phyloP scores from a whole-genome alignment of 2,113 vertebrate genomes.

The Cyanistes caeruleus region DNA sequence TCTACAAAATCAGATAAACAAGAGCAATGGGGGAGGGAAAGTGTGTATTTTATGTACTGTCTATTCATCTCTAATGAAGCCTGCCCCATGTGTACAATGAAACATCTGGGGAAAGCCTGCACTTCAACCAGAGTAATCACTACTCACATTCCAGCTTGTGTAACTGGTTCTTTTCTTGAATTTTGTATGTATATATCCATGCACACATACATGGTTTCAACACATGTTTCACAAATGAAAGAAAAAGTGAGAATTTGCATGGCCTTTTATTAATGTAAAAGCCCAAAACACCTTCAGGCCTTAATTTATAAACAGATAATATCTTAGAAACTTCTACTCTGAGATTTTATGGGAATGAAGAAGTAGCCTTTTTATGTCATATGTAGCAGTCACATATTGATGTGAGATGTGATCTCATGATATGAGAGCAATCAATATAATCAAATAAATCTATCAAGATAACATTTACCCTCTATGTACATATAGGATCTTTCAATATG shows the following conservation, averaged over 20 bases:
- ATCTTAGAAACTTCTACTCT: neutral
- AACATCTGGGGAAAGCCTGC: slow-evolving; percentile 24
- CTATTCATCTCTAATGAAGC: neutral
- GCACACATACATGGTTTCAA: neutral
- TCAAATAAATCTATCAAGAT: neutral
- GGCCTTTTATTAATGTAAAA: neutral
- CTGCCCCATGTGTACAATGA: neutral
- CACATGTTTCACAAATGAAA: neutral
- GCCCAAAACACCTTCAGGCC: neutral
- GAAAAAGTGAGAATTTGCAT: neutral
- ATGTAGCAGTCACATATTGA: neutral
- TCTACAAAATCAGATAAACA: slow-evolving; percentile 33
- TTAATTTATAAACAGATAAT: neutral
- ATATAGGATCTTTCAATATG: neutral
- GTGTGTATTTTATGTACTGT: neutral
- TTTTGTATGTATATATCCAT: neutral
- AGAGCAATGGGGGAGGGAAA: neutral
- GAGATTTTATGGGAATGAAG: neutral
- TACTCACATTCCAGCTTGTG: neutral
- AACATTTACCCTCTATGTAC: neutral
- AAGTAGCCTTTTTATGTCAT: neutral
- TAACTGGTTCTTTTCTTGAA: neutral
- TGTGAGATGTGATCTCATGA: neutral
- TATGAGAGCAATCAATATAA: neutral
- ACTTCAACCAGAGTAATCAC: neutral